Evolutionary conservation across 2,888 invertebrate species (phyloP).

Genomic region (Parascotia fuliginaria): DNA sequence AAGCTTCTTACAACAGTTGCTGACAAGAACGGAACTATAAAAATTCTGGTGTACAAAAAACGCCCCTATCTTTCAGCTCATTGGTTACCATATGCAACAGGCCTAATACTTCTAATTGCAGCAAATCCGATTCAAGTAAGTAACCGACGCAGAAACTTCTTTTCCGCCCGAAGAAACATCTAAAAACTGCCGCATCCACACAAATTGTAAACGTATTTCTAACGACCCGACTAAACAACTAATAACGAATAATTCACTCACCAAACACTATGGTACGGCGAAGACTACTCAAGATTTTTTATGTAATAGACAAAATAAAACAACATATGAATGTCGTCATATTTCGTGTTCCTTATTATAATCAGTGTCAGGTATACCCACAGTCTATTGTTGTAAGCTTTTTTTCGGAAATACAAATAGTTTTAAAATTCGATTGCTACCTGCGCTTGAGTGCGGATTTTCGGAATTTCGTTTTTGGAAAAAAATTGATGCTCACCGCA

Average conservation of each 20-base stretch:
- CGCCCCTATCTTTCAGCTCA: constrained; percentile 43
- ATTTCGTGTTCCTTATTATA: constrained; percentile 82
- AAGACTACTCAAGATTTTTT: constrained; percentile 47
- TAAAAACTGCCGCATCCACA: constrained; percentile 67
- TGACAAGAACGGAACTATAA: constrained; percentile 25
- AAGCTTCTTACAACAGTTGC: constrained; percentile 19
- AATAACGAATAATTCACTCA: constrained; percentile 73
- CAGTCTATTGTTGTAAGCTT: constrained; percentile 73
- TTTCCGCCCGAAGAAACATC: constrained; percentile 63
- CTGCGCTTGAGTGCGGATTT: constrained; percentile 80
- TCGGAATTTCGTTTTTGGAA: constrained; percentile 77
- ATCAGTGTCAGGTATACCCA: constrained; percentile 79
- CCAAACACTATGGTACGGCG: constrained; percentile 54
- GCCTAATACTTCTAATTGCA: constrained; percentile 69
- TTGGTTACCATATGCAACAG: constrained; percentile 53
- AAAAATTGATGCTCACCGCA: constrained; percentile 80
- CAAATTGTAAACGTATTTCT: constrained; percentile 71
- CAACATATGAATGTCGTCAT: constrained; percentile 77
- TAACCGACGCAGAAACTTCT: constrained; percentile 73
- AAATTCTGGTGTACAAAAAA: constrained; percentile 34
- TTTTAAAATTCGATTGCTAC: constrained; percentile 79
- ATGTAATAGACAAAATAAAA: constrained; percentile 56
- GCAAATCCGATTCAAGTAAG: constrained; percentile 72
- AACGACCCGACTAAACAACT: constrained; percentile 65
- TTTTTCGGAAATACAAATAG: constrained; percentile 83